A percentile compares a stretch with the other conserved stretches of the same genome.
These are phyloP conservation scores for Syritta pipiens DNA, from an alignment of 2,888 invertebrate genomes.

Conservation along the genomic window DNA sequence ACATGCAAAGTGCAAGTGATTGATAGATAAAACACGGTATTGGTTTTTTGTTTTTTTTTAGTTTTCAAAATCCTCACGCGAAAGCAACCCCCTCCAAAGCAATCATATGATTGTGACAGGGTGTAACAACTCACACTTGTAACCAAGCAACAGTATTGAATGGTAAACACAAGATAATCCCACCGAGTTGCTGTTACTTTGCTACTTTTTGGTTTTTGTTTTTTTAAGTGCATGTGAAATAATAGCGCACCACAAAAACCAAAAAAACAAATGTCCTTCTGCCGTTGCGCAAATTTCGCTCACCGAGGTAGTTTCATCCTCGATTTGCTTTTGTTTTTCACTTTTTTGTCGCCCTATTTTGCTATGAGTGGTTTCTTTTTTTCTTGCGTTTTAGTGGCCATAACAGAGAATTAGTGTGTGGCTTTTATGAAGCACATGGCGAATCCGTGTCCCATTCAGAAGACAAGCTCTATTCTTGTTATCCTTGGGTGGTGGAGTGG, in stretches of 20 bases:
- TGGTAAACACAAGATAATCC: slow-evolving; percentile 37
- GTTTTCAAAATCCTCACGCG: background rate
- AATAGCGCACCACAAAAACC: background rate
- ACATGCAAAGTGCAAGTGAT: slow-evolving; percentile 9
- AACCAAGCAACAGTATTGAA: slow-evolving; percentile 60
- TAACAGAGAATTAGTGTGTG: slow-evolving; percentile 35
- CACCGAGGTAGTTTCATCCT: background rate
- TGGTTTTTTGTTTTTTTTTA: background rate
- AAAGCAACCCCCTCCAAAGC: background rate
- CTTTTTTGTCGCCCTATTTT: slow-evolving; percentile 18
- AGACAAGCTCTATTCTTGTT: slow-evolving; percentile 11
- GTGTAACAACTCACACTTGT: slow-evolving; percentile 24
- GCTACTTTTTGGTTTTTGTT: background rate
- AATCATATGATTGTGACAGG: slow-evolving; percentile 17
- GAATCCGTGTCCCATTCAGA: background rate
- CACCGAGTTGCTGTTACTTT: slow-evolving; percentile 3
- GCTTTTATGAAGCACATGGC: background rate
- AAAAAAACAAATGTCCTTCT: slow-evolving; percentile 18
- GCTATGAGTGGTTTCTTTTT: slow-evolving; percentile 1
- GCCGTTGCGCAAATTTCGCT: slow-evolving; percentile 43
- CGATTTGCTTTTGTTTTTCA: background rate
- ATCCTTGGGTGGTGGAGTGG: background rate
- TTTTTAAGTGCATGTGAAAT: slow-evolving; percentile 1
- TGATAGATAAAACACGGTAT: slow-evolving; percentile 20
- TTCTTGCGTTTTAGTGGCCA: slow-evolving; percentile 27